These are phyloP conservation scores for Pampus argenteus DNA, from an alignment of 2,797 vertebrate genomes.

Conservation along the genomic window DNA sequence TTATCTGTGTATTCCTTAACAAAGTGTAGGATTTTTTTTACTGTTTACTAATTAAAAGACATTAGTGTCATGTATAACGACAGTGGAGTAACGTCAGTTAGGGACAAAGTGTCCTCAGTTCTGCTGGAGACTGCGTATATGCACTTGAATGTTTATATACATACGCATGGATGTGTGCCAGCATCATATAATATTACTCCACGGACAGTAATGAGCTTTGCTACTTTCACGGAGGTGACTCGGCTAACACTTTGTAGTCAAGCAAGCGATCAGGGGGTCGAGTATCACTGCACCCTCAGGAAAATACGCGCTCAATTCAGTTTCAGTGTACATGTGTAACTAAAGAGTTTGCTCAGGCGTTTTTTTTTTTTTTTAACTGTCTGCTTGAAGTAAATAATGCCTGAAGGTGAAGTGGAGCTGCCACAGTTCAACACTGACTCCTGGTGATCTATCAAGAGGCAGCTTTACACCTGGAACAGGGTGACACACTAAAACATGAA, in stretches of 20 bases:
- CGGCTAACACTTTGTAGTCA: slow-evolving; percentile 19
- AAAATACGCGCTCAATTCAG: slow-evolving; percentile 7
- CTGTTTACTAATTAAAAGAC: too few relatives aligned
- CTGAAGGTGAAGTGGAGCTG: slow-evolving; percentile 7
- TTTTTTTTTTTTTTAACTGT: too few relatives aligned
- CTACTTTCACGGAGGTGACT: slow-evolving; percentile 22
- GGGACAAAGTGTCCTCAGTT: not conserved
- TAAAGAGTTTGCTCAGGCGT: slow-evolving; percentile 24
- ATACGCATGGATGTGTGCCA: not conserved
- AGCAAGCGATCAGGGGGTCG: not conserved
- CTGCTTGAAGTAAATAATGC: slow-evolving; percentile 11
- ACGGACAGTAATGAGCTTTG: slow-evolving; percentile 29
- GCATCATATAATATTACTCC: slow-evolving; percentile 9
- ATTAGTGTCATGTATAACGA: too few relatives aligned
- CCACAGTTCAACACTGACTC: slow-evolving; percentile 20
- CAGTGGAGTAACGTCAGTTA: not conserved
- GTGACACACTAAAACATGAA: not conserved
- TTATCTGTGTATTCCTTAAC: not conserved
- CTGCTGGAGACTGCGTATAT: not conserved
- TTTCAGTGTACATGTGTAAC: slow-evolving; percentile 26
- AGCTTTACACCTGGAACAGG: not conserved
- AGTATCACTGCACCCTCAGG: not conserved
- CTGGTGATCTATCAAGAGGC: slow-evolving; percentile 9
- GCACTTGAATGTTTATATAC: not conserved
- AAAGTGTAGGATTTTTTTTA: not conserved